Percentiles rank a stretch among this genome's conserved stretches.
These are phyloP conservation scores for Xanthia icteritia DNA, from an alignment of 2,888 invertebrate species.

Conservation along the genomic window DNA sequence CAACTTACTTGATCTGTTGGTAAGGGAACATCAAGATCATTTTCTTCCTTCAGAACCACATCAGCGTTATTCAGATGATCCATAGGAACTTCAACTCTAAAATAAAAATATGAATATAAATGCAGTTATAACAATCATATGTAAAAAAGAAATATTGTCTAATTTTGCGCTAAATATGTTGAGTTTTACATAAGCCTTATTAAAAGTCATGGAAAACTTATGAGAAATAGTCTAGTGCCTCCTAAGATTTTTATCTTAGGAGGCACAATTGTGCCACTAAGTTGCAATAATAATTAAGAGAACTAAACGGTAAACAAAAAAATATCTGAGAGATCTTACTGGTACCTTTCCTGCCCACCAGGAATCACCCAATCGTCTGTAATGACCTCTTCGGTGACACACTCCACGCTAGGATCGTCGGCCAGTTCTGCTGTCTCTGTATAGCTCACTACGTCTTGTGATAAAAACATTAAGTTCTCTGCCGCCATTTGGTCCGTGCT, in stretches of 20 bases:
- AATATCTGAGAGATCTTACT: conserved; percentile 32
- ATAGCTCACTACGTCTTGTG: conserved; percentile 89
- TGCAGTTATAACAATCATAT: background rate
- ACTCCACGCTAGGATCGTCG: conserved; percentile 88
- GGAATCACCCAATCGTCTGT: conserved; percentile 95
- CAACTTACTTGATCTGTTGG: conserved; percentile 94
- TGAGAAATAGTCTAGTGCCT: too few species aligned
- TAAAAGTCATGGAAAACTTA: background rate
- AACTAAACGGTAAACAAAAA: background rate
- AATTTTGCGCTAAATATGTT: background rate
- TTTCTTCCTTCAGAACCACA: conserved; percentile 90
- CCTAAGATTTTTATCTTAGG: too few species aligned
- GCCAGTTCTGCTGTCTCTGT: conserved; percentile 82
- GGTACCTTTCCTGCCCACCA: conserved; percentile 93
- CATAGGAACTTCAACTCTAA: conserved; percentile 92
- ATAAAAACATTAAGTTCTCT: conserved; percentile 91
- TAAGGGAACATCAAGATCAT: conserved; percentile 93
- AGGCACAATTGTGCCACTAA: background rate
- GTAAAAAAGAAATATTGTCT: background rate
- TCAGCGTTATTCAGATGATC: conserved; percentile 89
- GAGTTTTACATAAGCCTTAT: background rate
- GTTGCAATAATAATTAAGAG: background rate
- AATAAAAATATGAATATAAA: conserved; percentile 62
- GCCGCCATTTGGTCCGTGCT: conserved; percentile 91
- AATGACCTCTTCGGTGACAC: conserved; percentile 95